phyloP scores from a whole-genome alignment of 2,888 invertebrate species.

The Volucella inflata region DNA sequence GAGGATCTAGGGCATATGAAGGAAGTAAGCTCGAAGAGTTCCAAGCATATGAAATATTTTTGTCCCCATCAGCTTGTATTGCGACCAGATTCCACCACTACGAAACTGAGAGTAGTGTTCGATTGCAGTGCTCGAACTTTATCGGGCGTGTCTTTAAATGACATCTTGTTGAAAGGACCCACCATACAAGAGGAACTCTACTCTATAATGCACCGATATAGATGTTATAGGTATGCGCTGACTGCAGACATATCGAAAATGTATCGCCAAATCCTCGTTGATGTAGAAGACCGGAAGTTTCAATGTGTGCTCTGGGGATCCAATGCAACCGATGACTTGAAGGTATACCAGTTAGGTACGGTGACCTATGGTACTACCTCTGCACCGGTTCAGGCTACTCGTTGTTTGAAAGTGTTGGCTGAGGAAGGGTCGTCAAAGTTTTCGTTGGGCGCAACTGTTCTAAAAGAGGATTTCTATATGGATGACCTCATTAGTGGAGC shows the following conservation, averaged over 20 bases:
- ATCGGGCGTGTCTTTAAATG: slow-evolving; percentile 49
- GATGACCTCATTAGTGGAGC: slow-evolving; percentile 55
- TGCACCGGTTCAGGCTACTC: slow-evolving; percentile 38
- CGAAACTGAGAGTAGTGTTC: slow-evolving; percentile 3
- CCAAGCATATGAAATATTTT: too few relatives aligned
- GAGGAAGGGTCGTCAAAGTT: neutral
- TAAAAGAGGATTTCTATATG: slow-evolving; percentile 20
- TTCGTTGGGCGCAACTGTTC: neutral
- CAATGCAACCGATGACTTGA: slow-evolving; percentile 14
- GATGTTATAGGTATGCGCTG: slow-evolving; percentile 39
- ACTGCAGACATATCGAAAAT: slow-evolving; percentile 72
- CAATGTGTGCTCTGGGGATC: slow-evolving; percentile 61
- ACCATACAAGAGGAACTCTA: slow-evolving; percentile 50
- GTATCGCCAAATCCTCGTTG: slow-evolving; percentile 67
- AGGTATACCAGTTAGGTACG: slow-evolving; percentile 30
- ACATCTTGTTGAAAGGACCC: slow-evolving; percentile 55
- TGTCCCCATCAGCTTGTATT: too few relatives aligned
- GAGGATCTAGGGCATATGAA: too few relatives aligned
- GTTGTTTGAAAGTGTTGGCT: slow-evolving; percentile 35
- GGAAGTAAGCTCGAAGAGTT: too few relatives aligned
- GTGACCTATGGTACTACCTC: slow-evolving; percentile 44
- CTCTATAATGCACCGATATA: slow-evolving; percentile 51
- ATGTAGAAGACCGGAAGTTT: slow-evolving; percentile 47
- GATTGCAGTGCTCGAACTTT: neutral
- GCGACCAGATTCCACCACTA: slow-evolving; percentile 31